These are phyloP conservation scores for Bothrops jararaca DNA, from an alignment of 2,113 vertebrate species.

Conservation along the genomic window DNA sequence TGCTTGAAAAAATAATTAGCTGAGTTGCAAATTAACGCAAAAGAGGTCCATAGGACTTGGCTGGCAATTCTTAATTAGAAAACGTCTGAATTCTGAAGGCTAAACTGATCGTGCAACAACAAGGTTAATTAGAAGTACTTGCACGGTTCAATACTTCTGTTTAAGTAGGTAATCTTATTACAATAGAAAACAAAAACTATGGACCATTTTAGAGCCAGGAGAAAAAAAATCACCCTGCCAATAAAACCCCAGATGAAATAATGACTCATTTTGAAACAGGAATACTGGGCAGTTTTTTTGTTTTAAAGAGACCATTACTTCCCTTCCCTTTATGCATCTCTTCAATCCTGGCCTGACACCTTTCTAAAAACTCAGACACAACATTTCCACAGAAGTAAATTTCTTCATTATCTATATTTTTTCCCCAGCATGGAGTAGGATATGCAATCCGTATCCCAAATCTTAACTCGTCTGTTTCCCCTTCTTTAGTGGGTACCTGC, in stretches of 20 bases:
- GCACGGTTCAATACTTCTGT: slow-evolving; percentile 48
- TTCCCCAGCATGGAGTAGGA: background rate
- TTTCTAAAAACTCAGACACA: background rate
- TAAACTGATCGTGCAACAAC: slow-evolving; percentile 43
- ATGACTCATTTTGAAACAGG: slow-evolving; percentile 46
- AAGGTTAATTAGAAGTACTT: slow-evolving; percentile 64
- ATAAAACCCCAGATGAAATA: slow-evolving; percentile 57
- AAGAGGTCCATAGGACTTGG: slow-evolving; percentile 2
- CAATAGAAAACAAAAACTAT: slow-evolving; percentile 57
- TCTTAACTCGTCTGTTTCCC: background rate
- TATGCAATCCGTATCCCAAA: background rate
- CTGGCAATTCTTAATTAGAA: slow-evolving; percentile 57
- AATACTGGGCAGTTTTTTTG: background rate
- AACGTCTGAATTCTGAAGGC: slow-evolving; percentile 50
- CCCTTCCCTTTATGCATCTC: background rate
- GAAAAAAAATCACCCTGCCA: slow-evolving; percentile 60
- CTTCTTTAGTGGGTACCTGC: background rate
- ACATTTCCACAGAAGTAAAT: background rate
- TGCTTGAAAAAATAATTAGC: background rate
- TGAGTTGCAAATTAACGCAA: slow-evolving; percentile 25
- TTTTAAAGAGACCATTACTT: background rate
- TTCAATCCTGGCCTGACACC: background rate
- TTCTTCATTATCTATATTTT: background rate
- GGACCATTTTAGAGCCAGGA: slow-evolving; percentile 62
- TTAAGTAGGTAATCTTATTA: slow-evolving; percentile 61